Conservation (phyloP, 2,888 invertebrate species). For the Pardosa pseudoannulata region DNA sequence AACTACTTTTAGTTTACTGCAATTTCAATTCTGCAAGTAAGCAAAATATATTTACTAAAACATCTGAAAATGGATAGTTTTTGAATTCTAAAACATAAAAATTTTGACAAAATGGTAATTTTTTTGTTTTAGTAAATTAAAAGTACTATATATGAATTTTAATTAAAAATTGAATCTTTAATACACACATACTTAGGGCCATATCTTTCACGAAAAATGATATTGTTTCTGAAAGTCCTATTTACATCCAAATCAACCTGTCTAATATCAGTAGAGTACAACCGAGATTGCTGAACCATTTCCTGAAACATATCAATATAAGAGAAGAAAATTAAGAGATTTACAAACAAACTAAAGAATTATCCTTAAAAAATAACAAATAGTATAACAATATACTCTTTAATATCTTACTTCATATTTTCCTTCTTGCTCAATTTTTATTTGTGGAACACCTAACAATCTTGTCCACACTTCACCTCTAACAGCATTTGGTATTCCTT, state of each 20-base stretch:
- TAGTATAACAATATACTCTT: not conserved
- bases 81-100: no score
- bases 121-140: no score
- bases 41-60: no score
- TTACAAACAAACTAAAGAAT: not conserved
- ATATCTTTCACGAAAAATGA: slow-evolving; percentile 91
- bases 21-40: no score
- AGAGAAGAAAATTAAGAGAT: slow-evolving; percentile 6
- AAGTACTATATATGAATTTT: no score
- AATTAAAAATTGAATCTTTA: no score
- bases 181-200: slow-evolving; percentile 87
- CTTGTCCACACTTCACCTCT: slow-evolving; percentile 89
- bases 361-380: not conserved
- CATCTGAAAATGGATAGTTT: no score
- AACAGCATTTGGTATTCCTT: slow-evolving; percentile 96
- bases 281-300: slow-evolving; percentile 91
- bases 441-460: slow-evolving; percentile 87
- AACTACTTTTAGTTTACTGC: no score
- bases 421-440: slow-evolving; percentile 87
- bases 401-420: slow-evolving; percentile 84
- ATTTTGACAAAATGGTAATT: no score
- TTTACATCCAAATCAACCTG: slow-evolving; percentile 99
- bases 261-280: slow-evolving; percentile 95
- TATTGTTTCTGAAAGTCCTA: slow-evolving; percentile 97
- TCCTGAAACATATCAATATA: slow-evolving; percentile 79